A percentile compares a stretch with the other conserved stretches of the same genome.
Evolutionary conservation across 1,140 invertebrate species (phyloP).

Genomic region (Steinernema feltiae): DNA sequence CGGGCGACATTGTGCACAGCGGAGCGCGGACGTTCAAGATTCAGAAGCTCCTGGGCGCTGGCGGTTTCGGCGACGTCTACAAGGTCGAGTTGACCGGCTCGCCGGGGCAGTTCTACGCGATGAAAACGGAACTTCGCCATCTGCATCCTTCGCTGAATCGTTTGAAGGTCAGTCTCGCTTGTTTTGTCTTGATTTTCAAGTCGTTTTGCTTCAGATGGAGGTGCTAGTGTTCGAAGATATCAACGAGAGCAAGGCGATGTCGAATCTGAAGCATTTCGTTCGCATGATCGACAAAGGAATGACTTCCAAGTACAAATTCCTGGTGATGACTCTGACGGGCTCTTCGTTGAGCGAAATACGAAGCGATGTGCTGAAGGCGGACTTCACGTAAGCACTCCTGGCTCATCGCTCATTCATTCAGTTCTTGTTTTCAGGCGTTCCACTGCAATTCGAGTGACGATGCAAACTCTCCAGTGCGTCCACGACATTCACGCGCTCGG

Average conservation of each 20-base stretch:
- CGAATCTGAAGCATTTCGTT: background rate
- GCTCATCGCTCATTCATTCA: background rate
- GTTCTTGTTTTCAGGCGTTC: background rate
- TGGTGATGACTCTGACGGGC: constrained; percentile 32
- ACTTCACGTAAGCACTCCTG: constrained; percentile 12
- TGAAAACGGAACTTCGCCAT: background rate
- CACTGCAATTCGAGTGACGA: background rate
- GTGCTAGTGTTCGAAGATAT: background rate
- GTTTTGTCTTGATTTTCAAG: background rate
- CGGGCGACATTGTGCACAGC: background rate
- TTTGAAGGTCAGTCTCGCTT: background rate
- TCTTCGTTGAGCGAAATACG: constrained; percentile 24
- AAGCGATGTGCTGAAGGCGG: constrained; percentile 16
- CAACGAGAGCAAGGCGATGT: background rate
- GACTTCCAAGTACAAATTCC: constrained; percentile 26
- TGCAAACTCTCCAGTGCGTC: constrained; percentile 9
- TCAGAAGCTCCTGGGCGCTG: background rate
- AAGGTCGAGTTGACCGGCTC: background rate
- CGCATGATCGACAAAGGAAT: constrained; percentile 14
- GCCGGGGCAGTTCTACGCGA: background rate
- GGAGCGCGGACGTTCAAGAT: background rate
- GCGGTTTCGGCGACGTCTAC: background rate
- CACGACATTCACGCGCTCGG: constrained; percentile 18
- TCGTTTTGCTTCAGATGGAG: background rate
- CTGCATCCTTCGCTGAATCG: background rate